A percentile compares a stretch with the other conserved stretches of the same genome.
Conservation (phyloP, 2,113 vertebrate genomes). For the Cygnus buccinator region DNA sequence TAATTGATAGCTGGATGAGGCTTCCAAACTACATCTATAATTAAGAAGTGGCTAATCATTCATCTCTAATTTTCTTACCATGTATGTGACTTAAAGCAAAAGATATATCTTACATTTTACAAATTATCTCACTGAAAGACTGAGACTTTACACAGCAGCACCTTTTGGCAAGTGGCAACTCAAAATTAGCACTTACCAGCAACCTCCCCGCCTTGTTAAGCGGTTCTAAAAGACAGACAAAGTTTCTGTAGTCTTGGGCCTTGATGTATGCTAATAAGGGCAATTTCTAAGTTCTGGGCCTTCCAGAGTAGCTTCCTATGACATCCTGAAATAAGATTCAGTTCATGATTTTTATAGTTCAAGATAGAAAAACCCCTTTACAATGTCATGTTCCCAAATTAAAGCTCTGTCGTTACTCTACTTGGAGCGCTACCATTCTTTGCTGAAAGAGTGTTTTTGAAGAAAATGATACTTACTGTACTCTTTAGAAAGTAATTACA, state of each 20-base stretch:
- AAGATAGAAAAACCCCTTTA: background rate
- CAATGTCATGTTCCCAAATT: background rate
- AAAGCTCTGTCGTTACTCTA: background rate
- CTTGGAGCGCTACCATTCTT: background rate
- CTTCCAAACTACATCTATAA: background rate
- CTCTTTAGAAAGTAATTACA: background rate
- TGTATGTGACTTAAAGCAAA: background rate
- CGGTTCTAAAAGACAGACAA: background rate
- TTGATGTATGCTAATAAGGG: background rate
- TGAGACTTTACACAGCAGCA: background rate
- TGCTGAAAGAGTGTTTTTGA: background rate
- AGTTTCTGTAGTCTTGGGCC: background rate
- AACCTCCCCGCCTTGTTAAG: background rate
- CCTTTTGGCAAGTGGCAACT: background rate
- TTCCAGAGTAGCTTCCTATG: background rate
- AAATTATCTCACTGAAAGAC: background rate
- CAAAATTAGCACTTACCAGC: background rate
- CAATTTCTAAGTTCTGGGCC: background rate
- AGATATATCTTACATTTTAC: background rate
- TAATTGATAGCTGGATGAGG: background rate
- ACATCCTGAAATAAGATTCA: background rate
- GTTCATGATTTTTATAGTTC: fast-evolving
- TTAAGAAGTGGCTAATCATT: background rate
- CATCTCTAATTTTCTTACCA: background rate
- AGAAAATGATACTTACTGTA: background rate